phyloP scores from a whole-genome alignment of 2,888 invertebrate species.

The Orthosia gothica region DNA sequence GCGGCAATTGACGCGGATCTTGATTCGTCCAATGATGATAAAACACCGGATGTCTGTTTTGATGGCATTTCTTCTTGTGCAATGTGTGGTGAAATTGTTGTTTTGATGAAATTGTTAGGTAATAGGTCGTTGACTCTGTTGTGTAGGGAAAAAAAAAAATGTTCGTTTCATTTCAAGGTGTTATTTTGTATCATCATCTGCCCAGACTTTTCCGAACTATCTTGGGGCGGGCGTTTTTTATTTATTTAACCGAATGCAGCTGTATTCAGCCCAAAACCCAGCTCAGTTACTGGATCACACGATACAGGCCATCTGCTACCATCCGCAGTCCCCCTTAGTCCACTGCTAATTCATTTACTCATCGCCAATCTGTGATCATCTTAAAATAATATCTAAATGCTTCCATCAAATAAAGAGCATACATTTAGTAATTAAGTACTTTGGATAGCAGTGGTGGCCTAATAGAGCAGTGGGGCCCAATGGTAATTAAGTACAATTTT shows the following conservation, averaged over 20 bases:
- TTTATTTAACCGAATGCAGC: not conserved
- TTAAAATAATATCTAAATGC: no score
- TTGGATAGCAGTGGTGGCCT: no score
- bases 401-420: no score
- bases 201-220: not conserved
- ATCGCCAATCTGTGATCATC: no score
- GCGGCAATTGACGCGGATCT: conserved; percentile 51
- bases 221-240: not conserved
- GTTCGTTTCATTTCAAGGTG: not conserved
- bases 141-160: not conserved
- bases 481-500: no score
- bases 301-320: no score
- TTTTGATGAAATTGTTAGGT: conserved; percentile 31
- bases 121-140: conserved; percentile 43
- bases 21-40: conserved; percentile 49
- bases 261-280: no score
- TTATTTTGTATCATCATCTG: not conserved
- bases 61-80: conserved; percentile 40
- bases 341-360: no score
- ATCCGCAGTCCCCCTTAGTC: no score
- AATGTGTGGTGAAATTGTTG: conserved; percentile 21
- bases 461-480: no score
- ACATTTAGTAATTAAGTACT: no score
- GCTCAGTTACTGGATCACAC: not conserved
- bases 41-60: conserved; percentile 54